These are phyloP conservation scores for Bothrops jararaca DNA, from an alignment of 2,113 vertebrate species.

Conservation along the genomic window DNA sequence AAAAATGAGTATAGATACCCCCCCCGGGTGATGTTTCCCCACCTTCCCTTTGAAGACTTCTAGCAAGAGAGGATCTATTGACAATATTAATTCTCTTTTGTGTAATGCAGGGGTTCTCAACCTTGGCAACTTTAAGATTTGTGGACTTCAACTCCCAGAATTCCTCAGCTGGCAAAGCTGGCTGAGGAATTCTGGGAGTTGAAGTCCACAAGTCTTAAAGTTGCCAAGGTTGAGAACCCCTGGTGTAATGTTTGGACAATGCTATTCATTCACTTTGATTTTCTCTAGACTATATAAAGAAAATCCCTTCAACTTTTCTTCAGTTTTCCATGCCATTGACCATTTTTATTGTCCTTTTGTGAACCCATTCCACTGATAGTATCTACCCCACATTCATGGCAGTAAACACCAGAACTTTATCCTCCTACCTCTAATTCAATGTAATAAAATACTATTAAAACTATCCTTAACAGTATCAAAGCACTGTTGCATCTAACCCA, in stretches of 20 bases:
- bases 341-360: neutral
- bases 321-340: too few relatives aligned
- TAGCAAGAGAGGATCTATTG: neutral
- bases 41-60: neutral
- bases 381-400: neutral
- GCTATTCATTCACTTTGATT: neutral
- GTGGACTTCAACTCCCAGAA: too few relatives aligned
- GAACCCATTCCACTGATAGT: neutral
- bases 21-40: neutral
- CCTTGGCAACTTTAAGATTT: too few relatives aligned
- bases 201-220: too few relatives aligned
- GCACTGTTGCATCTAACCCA: neutral
- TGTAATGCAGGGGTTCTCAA: too few relatives aligned
- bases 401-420: neutral
- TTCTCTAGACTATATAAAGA: neutral
- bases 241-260: neutral
- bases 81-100: neutral
- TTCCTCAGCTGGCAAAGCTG: too few relatives aligned
- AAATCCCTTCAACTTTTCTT: neutral
- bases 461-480: neutral
- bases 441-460: neutral
- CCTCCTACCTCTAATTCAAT: neutral
- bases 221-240: too few relatives aligned
- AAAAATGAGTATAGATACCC: neutral
- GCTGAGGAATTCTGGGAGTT: too few relatives aligned